phyloP scores from a whole-genome alignment of 1,140 invertebrate genomes.

The Dolichoris vasculosae region DNA sequence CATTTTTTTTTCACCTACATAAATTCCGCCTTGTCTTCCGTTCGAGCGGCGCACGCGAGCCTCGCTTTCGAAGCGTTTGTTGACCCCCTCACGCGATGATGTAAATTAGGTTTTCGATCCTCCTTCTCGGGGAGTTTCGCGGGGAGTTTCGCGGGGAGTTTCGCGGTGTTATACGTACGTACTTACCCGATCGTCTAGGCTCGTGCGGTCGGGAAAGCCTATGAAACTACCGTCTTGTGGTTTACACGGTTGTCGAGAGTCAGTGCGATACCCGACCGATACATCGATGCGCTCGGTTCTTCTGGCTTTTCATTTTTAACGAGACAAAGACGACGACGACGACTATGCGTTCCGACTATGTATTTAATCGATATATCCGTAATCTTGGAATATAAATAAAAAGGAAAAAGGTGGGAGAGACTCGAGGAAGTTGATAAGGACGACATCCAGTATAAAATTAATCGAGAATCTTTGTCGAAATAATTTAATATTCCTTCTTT shows the following conservation, averaged over 20 bases:
- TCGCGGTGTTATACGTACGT: not conserved
- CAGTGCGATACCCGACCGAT: too few species aligned
- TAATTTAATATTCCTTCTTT: not conserved
- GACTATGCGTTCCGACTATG: too few species aligned
- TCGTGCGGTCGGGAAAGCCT: not conserved
- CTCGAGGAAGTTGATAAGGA: not conserved
- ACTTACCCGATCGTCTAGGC: not conserved
- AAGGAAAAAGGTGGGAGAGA: not conserved
- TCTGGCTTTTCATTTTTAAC: too few species aligned
- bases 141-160: not conserved
- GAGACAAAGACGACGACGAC: too few species aligned
- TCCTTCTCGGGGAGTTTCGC: not conserved
- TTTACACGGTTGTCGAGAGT: not conserved
- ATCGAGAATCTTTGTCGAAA: not conserved
- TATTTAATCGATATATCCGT: too few species aligned
- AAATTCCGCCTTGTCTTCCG: not conserved
- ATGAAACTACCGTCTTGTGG: not conserved
- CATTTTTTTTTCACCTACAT: not conserved
- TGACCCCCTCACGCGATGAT: conserved; percentile 49
- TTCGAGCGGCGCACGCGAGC: not conserved
- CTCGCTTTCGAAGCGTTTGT: conserved; percentile 30
- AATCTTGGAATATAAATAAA: too few species aligned
- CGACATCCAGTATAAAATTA: too few species aligned
- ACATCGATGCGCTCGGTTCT: too few species aligned
- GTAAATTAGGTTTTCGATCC: conserved; percentile 46